These are phyloP conservation scores for Lasioglossum marginatum DNA, from an alignment of 2,888 invertebrate species.

Conservation along the genomic window DNA sequence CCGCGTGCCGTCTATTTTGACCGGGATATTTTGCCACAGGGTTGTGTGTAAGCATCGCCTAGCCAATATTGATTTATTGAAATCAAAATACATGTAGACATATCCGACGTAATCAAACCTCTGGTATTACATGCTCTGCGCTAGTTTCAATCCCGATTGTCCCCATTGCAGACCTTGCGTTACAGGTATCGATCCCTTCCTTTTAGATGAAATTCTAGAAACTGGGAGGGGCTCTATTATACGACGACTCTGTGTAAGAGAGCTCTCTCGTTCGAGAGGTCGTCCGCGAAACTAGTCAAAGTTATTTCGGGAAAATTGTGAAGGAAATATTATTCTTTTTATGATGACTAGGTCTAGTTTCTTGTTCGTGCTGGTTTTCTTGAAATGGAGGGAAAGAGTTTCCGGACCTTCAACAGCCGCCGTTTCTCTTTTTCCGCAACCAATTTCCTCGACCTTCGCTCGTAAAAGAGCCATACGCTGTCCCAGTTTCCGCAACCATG, in stretches of 20 bases:
- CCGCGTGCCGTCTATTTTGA: background rate
- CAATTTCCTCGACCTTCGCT: constrained; percentile 21
- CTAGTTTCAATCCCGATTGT: constrained; percentile 14
- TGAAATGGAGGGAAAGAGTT: background rate
- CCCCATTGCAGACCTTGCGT: constrained; percentile 8
- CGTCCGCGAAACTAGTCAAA: background rate
- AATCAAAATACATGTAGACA: constrained; percentile 8
- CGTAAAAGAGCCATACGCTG: constrained; percentile 10
- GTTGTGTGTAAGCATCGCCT: background rate
- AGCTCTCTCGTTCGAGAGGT: background rate
- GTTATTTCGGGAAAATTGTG: background rate
- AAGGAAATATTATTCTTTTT: background rate
- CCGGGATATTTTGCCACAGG: background rate
- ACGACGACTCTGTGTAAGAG: background rate
- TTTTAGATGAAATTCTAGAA: constrained; percentile 19
- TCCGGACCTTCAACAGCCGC: background rate
- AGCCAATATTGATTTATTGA: constrained; percentile 1
- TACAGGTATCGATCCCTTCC: constrained; percentile 17
- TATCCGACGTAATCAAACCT: constrained; percentile 5
- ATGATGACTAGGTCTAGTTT: background rate
- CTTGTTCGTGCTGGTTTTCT: background rate
- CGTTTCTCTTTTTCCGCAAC: background rate
- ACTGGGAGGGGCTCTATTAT: constrained; percentile 9
- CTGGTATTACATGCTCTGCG: background rate
- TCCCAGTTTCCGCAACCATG: constrained; percentile 18